Evolutionary conservation across 2,888 invertebrate species (phyloP).

Genomic region (Hypsopygia costalis): DNA sequence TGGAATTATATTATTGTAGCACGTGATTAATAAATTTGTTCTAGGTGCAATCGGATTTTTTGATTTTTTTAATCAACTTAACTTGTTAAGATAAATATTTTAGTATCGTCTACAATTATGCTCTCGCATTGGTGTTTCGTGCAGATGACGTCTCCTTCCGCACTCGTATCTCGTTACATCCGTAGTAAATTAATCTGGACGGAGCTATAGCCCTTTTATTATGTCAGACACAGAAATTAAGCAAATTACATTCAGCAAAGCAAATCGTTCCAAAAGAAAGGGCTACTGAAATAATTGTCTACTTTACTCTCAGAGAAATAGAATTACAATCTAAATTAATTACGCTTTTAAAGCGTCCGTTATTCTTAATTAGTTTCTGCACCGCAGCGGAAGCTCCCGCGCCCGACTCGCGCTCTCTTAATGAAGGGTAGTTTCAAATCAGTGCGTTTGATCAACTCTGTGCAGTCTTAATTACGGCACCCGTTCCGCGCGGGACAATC

Average conservation of each 20-base stretch:
- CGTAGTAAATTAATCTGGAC: conserved; percentile 33
- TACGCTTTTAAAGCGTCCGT: conserved; percentile 81
- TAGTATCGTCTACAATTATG: no score
- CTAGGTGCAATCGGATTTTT: no score
- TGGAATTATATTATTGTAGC: no score
- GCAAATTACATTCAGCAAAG: conserved; percentile 73
- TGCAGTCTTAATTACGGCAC: conserved; percentile 80
- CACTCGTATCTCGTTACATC: conserved; percentile 11
- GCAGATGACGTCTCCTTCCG: neutral
- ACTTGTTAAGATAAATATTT: no score
- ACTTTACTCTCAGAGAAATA: conserved; percentile 78
- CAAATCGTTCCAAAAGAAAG: conserved; percentile 77
- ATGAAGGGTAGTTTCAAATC: conserved; percentile 81
- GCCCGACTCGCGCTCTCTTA: conserved; percentile 69
- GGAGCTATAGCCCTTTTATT: conserved; percentile 46
- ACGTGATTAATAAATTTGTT: no score
- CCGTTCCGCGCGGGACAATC: conserved; percentile 79
- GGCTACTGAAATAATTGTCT: conserved; percentile 80
- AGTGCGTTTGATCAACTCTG: conserved; percentile 81
- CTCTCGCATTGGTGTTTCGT: neutral
- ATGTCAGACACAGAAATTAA: conserved; percentile 71
- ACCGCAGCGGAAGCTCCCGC: conserved; percentile 76
- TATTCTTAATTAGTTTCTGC: conserved; percentile 81
- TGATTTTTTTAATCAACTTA: no score
- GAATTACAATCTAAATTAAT: conserved; percentile 81